Conservation (phyloP, 1,140 invertebrate genomes). For the Conus betulinus region DNA sequence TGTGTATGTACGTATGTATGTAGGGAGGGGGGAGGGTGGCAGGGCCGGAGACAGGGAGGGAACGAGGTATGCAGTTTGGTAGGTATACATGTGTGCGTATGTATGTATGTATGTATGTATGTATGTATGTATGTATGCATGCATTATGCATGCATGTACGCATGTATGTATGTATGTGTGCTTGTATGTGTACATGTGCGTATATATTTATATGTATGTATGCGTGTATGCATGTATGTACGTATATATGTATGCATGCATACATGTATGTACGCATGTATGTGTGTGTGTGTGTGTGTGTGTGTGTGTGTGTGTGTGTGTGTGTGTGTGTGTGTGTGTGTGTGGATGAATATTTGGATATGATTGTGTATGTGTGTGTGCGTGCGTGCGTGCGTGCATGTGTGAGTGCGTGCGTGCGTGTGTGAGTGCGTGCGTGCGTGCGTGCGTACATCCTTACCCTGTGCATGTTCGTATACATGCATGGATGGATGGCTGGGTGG, state of each 20-base stretch:
- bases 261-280: neutral
- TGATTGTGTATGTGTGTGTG: neutral
- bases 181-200: neutral
- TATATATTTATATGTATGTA: neutral
- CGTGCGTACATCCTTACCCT: neutral
- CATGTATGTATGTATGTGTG: neutral
- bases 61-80: too few relatives aligned
- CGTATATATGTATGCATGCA: neutral
- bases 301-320: neutral
- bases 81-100: neutral
- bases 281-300: neutral
- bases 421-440: slow-evolving; percentile 10
- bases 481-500: too few relatives aligned
- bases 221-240: neutral
- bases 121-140: neutral
- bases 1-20: too few relatives aligned
- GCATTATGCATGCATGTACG: too few relatives aligned
- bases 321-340: too few relatives aligned
- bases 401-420: slow-evolving; percentile 9
- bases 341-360: too few relatives aligned
- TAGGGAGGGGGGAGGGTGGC: neutral
- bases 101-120: neutral
- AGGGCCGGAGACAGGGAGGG: neutral
- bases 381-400: neutral
- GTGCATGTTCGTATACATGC: too few relatives aligned